Evolutionary conservation across 2,797 vertebrate species (phyloP).

Genomic region (Discoglossus pictus): DNA sequence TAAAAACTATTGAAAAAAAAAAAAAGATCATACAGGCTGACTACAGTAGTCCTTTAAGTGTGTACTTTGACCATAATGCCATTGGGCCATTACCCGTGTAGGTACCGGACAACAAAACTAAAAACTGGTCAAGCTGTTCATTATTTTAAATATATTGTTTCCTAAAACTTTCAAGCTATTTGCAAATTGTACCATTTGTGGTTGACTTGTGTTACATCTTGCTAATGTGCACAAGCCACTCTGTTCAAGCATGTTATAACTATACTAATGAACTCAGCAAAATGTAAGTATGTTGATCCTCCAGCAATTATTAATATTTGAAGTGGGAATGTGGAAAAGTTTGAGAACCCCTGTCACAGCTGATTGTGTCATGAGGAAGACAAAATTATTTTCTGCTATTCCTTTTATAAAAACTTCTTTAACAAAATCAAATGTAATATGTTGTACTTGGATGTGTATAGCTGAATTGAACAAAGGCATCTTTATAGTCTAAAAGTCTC

Average conservation of each 20-base stretch:
- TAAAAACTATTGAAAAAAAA: no score
- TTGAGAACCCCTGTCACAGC: not conserved
- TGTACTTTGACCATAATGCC: no score
- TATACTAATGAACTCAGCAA: constrained; percentile 10
- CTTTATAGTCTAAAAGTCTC: constrained; percentile 10
- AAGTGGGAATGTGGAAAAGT: constrained; percentile 24
- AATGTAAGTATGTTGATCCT: constrained; percentile 1
- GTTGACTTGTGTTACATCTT: no score
- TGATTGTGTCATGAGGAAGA: constrained; percentile 14
- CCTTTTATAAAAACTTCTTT: constrained; percentile 1
- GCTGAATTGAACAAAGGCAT: constrained; percentile 12
- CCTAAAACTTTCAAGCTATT: no score
- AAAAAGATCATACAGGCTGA: no score
- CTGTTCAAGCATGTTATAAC: constrained; percentile 9
- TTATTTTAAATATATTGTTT: no score
- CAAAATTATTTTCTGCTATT: constrained; percentile 1
- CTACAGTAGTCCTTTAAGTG: no score
- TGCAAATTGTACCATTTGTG: no score
- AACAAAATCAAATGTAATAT: no score
- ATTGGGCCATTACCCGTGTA: no score
- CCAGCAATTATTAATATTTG: constrained; percentile 18
- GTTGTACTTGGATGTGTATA: constrained; percentile 11
- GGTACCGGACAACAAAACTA: no score
- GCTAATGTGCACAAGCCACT: not conserved
- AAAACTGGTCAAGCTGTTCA: no score